These are phyloP conservation scores for Spilosoma lubricipeda DNA, from an alignment of 2,888 invertebrate species.

Conservation along the genomic window DNA sequence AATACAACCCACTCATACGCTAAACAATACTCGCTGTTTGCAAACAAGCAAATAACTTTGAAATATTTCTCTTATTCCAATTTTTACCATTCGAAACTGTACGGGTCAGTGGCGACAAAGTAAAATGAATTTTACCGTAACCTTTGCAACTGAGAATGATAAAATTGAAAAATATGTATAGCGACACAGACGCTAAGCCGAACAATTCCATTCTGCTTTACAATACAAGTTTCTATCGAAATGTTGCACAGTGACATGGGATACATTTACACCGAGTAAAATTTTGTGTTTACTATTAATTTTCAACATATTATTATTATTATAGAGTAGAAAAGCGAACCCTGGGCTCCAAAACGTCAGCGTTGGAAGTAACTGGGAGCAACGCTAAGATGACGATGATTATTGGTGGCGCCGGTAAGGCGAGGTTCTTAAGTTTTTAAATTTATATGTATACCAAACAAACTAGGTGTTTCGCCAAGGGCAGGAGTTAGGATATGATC, in stretches of 20 bases:
- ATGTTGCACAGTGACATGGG: slow-evolving; percentile 39
- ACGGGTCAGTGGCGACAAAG: slow-evolving; percentile 28
- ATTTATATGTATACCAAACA: no score
- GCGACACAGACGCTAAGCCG: slow-evolving; percentile 38
- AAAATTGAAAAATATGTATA: slow-evolving; percentile 66
- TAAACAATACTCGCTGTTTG: background rate
- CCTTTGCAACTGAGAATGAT: slow-evolving; percentile 50
- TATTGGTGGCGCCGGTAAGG: no score
- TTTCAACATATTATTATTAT: background rate
- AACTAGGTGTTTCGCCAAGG: no score
- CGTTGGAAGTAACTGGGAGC: no score
- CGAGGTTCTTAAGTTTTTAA: no score
- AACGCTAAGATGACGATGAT: no score
- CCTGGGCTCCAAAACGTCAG: no score
- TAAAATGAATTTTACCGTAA: slow-evolving; percentile 48
- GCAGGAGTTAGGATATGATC: no score
- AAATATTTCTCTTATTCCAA: slow-evolving; percentile 11
- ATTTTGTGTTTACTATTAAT: background rate
- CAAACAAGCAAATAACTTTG: slow-evolving; percentile 6
- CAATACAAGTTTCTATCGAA: slow-evolving; percentile 59
- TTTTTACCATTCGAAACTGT: slow-evolving; percentile 25
- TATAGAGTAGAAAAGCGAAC: background rate
- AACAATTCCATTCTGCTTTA: slow-evolving; percentile 60
- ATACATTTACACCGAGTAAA: slow-evolving; percentile 46
- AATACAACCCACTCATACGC: background rate